A percentile compares a stretch with the other conserved stretches of the same genome.
Conservation (phyloP, 2,888 invertebrate species). For the Hypomecis punctinalis region DNA sequence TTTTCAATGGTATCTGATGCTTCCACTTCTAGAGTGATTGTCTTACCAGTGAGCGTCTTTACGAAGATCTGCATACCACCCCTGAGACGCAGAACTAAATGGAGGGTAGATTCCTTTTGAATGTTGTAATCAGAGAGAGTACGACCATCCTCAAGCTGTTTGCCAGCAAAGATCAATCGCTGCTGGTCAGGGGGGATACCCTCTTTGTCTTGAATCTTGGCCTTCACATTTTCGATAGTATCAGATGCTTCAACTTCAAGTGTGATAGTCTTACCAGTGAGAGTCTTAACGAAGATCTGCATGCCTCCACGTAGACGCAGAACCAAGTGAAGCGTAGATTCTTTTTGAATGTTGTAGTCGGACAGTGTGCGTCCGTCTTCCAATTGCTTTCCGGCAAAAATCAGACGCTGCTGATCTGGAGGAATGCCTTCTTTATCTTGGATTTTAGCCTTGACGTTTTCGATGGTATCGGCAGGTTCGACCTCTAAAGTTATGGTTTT, state of each 20-base stretch:
- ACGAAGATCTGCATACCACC: slow-evolving; percentile 74
- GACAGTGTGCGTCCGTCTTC: slow-evolving; percentile 71
- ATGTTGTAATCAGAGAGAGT: slow-evolving; percentile 73
- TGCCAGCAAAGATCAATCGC: slow-evolving; percentile 71
- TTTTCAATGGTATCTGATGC: slow-evolving; percentile 69
- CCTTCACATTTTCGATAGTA: slow-evolving; percentile 73
- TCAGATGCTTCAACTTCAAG: slow-evolving; percentile 70
- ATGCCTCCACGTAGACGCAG: slow-evolving; percentile 69
- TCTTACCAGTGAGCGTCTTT: slow-evolving; percentile 66
- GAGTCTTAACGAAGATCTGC: slow-evolving; percentile 74
- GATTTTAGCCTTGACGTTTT: slow-evolving; percentile 72
- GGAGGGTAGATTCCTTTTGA: slow-evolving; percentile 72
- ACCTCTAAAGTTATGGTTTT: slow-evolving; percentile 68
- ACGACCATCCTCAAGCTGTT: slow-evolving; percentile 72
- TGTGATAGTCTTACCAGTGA: slow-evolving; percentile 73
- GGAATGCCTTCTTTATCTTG: slow-evolving; percentile 73
- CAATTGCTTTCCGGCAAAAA: slow-evolving; percentile 69
- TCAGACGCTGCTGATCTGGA: slow-evolving; percentile 69
- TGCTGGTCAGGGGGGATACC: slow-evolving; percentile 75
- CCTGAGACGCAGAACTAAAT: slow-evolving; percentile 68
- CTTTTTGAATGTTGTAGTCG: slow-evolving; percentile 73
- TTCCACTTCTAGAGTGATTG: slow-evolving; percentile 67
- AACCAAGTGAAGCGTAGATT: slow-evolving; percentile 67
- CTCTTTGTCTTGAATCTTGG: slow-evolving; percentile 74
- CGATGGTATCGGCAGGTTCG: slow-evolving; percentile 69